A percentile compares a stretch with the other conserved stretches of the same genome.
Evolutionary conservation across 2,113 vertebrate species (phyloP).

Genomic region (Hippopotamus amphibius): DNA sequence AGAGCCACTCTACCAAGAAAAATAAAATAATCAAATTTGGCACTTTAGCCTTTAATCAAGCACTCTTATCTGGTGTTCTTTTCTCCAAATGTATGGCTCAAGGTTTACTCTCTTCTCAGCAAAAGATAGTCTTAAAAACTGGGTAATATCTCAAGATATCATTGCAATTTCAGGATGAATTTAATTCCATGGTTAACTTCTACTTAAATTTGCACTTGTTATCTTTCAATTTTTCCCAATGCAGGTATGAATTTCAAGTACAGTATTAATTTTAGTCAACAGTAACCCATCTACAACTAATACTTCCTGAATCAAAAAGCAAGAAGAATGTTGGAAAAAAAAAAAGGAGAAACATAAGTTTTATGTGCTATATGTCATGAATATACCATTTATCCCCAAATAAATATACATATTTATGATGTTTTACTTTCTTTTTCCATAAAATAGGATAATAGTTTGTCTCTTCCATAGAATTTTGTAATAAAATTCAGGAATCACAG

Average conservation of each 20-base stretch:
- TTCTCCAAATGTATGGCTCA: not conserved
- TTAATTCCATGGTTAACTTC: conserved; percentile 10
- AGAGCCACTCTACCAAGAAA: not conserved
- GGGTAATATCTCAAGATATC: not conserved
- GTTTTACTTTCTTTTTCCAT: conserved; percentile 27
- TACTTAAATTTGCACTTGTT: conserved; percentile 35
- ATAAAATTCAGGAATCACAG: not conserved
- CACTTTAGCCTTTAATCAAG: not conserved
- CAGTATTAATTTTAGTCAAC: not conserved
- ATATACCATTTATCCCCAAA: not conserved
- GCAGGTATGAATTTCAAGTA: conserved; percentile 26
- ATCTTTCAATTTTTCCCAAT: not conserved
- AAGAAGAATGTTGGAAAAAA: conserved; percentile 41
- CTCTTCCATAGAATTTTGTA: not conserved
- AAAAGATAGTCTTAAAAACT: conserved; percentile 14
- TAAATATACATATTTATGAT: conserved; percentile 23
- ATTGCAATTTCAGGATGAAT: not conserved
- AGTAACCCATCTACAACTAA: not conserved
- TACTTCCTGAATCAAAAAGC: not conserved
- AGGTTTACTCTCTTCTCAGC: not conserved
- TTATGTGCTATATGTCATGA: not conserved
- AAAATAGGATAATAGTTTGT: not conserved
- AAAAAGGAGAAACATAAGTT: not conserved
- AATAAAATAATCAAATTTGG: not conserved
- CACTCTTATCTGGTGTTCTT: not conserved